These are phyloP conservation scores for Subacronicta megacephala DNA, from an alignment of 2,888 invertebrate species.

Conservation along the genomic window DNA sequence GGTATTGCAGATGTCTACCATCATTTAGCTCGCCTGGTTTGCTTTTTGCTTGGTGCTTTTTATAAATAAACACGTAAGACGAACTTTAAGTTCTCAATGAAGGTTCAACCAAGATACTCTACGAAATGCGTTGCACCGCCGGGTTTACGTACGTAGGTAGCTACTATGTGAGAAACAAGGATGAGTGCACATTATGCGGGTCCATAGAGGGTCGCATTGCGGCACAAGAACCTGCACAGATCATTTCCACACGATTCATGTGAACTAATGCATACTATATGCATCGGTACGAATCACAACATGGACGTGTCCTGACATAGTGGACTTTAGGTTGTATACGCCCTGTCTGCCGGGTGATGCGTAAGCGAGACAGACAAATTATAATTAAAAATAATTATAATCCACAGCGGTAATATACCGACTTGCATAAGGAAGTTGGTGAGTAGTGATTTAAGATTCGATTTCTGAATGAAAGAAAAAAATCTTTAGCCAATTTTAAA, in stretches of 20 bases:
- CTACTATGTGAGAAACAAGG: slow-evolving; percentile 6
- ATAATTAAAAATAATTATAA: no score
- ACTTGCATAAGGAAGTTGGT: no score
- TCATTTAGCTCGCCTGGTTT: no score
- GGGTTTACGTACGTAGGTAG: neutral
- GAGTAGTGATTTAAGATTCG: no score
- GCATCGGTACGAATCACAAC: slow-evolving; percentile 6
- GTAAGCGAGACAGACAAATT: slow-evolving; percentile 12
- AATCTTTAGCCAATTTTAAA: no score
- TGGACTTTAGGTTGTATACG: slow-evolving; percentile 7
- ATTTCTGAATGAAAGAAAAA: no score
- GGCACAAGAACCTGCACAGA: slow-evolving; percentile 34
- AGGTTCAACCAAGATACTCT: neutral
- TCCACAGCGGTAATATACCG: no score
- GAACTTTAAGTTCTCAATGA: neutral
- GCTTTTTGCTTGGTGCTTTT: no score
- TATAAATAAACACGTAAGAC: no score
- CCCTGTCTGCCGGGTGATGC: slow-evolving; percentile 6
- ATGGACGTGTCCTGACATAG: slow-evolving; percentile 10
- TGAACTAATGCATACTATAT: slow-evolving; percentile 6
- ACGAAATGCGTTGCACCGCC: neutral
- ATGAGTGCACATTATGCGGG: slow-evolving; percentile 31
- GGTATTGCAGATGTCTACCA: no score
- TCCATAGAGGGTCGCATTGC: slow-evolving; percentile 39
- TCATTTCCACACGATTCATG: slow-evolving; percentile 17